A percentile compares a stretch with the other conserved stretches of the same genome.
Conservation (phyloP, 2,888 invertebrate species). For the Caenorhabditis afra region DNA sequence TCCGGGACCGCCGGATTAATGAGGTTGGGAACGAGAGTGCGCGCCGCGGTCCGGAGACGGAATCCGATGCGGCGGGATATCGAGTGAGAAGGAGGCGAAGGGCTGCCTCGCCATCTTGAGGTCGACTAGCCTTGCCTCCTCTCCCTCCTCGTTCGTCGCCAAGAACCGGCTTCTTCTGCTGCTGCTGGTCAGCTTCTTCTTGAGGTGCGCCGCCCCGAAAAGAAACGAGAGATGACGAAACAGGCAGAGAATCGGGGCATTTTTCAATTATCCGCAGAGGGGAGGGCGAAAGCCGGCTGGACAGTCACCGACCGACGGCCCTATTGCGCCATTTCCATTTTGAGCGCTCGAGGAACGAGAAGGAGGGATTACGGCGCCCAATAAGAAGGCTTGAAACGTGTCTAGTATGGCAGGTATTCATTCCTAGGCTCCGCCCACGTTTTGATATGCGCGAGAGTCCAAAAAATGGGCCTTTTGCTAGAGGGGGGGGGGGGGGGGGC, state of each 20-base stretch:
- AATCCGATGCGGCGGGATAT: slow-evolving; percentile 15
- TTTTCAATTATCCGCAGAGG: slow-evolving; percentile 41
- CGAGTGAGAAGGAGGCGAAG: slow-evolving; percentile 7
- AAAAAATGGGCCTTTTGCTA: slow-evolving; percentile 36
- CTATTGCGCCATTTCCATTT: slow-evolving; percentile 52
- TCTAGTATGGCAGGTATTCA: background rate
- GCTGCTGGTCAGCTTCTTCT: slow-evolving; percentile 7
- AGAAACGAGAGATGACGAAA: slow-evolving; percentile 40
- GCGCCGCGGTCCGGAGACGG: slow-evolving; percentile 26
- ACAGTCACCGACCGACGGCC: background rate
- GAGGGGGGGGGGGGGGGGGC: slow-evolving; percentile 1
- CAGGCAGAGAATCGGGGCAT: slow-evolving; percentile 6
- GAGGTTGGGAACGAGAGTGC: slow-evolving; percentile 35
- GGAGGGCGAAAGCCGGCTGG: slow-evolving; percentile 34
- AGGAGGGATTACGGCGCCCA: background rate
- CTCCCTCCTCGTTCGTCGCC: slow-evolving; percentile 25
- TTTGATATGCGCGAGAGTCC: slow-evolving; percentile 5
- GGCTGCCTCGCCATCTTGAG: slow-evolving; percentile 51
- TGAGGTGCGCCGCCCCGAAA: slow-evolving; percentile 35
- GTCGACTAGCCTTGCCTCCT: slow-evolving; percentile 50
- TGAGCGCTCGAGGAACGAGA: slow-evolving; percentile 15
- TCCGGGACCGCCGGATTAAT: slow-evolving; percentile 21
- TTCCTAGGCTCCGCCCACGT: background rate
- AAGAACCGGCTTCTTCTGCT: slow-evolving; percentile 49
- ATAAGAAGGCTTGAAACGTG: background rate